phyloP scores from a whole-genome alignment of 2,888 invertebrate species.

The Pyrrhia umbra region DNA sequence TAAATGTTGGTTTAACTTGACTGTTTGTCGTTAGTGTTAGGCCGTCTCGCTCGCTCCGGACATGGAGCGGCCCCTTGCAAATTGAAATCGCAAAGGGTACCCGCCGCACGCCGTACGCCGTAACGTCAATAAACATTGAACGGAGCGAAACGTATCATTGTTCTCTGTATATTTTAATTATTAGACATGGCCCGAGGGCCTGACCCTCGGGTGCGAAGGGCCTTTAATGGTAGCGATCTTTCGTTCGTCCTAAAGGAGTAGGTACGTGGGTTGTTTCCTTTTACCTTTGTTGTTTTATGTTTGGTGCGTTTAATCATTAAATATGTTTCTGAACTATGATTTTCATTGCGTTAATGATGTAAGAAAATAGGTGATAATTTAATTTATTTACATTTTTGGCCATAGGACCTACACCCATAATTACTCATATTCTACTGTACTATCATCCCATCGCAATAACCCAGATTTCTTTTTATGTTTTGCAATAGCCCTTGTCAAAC shows the following conservation, averaged over 20 bases:
- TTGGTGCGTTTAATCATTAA: slow-evolving; percentile 54
- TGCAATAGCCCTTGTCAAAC: no score
- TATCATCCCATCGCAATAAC: no score
- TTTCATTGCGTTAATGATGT: slow-evolving; percentile 44
- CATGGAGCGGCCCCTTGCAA: slow-evolving; percentile 70
- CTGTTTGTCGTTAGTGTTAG: slow-evolving; percentile 55
- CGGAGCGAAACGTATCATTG: slow-evolving; percentile 85
- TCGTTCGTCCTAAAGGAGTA: slow-evolving; percentile 62
- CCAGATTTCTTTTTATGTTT: no score
- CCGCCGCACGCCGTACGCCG: slow-evolving; percentile 69
- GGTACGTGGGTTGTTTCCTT: slow-evolving; percentile 58
- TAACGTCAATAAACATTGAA: slow-evolving; percentile 85
- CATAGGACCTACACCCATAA: no score
- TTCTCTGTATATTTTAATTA: slow-evolving; percentile 88
- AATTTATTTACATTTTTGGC: neutral
- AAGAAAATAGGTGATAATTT: neutral
- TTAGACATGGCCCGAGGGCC: slow-evolving; percentile 77
- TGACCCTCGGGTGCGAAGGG: slow-evolving; percentile 72
- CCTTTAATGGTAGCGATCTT: slow-evolving; percentile 72
- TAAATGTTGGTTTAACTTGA: slow-evolving; percentile 56
- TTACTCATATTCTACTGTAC: no score
- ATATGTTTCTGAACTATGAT: slow-evolving; percentile 54
- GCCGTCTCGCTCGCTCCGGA: slow-evolving; percentile 36
- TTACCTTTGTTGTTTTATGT: slow-evolving; percentile 69
- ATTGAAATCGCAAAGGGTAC: slow-evolving; percentile 87